These are phyloP conservation scores for Tryphoninae sp. DNA, from an alignment of 2,888 invertebrate species.

Conservation along the genomic window DNA sequence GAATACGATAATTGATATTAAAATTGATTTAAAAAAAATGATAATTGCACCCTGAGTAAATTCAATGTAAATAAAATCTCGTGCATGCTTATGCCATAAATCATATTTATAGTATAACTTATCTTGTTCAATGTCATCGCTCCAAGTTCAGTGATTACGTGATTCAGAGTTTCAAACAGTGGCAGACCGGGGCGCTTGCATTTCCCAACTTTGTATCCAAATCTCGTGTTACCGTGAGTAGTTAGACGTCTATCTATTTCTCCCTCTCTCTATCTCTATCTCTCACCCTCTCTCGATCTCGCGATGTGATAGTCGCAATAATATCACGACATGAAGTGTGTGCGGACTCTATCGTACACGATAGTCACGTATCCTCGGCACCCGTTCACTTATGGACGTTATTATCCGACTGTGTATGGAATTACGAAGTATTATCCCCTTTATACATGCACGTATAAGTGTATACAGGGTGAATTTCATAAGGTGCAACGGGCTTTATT, in stretches of 20 bases:
- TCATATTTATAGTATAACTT: too few relatives aligned
- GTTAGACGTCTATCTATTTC: background rate
- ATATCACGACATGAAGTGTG: constrained; percentile 23
- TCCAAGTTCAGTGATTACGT: background rate
- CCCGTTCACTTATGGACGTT: constrained; percentile 53
- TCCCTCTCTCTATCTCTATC: constrained; percentile 1
- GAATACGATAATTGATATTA: too few relatives aligned
- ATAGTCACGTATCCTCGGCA: constrained; percentile 47
- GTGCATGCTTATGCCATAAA: too few relatives aligned
- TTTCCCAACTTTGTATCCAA: constrained; percentile 36
- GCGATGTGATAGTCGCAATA: constrained; percentile 29
- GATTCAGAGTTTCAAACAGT: constrained; percentile 15
- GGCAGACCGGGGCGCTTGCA: constrained; percentile 21
- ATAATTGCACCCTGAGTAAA: too few relatives aligned
- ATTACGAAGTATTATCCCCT: constrained; percentile 28
- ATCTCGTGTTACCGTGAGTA: constrained; percentile 46
- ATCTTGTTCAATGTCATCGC: background rate
- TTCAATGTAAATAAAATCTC: too few relatives aligned
- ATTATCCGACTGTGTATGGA: constrained; percentile 47
- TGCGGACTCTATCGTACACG: constrained; percentile 23
- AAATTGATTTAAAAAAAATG: too few relatives aligned
- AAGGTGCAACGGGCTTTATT: too few relatives aligned
- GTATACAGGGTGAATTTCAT: background rate
- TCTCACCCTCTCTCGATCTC: background rate
- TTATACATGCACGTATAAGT: background rate